Evolutionary conservation across 2,797 vertebrate species (phyloP).

Genomic region (Luscinia luscinia): DNA sequence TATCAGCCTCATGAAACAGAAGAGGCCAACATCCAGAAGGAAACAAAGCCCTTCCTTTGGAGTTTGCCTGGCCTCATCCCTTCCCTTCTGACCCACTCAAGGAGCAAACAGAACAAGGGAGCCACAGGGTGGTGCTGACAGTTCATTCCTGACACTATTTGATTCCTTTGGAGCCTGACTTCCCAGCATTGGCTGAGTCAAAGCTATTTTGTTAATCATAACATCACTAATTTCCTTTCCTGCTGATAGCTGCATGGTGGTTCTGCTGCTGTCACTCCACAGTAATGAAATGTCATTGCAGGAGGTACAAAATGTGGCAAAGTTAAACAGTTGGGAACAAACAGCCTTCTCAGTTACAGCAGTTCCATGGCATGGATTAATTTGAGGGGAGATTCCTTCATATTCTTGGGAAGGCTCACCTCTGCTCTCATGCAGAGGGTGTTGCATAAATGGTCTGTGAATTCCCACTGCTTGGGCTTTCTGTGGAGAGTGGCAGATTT

Average conservation of each 20-base stretch:
- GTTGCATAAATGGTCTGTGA: not conserved
- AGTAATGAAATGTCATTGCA: slow-evolving; percentile 65
- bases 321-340: slow-evolving; percentile 55
- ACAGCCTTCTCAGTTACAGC: not conserved
- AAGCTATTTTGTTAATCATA: slow-evolving; percentile 60
- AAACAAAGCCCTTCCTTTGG: not conserved
- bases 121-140: slow-evolving; percentile 17
- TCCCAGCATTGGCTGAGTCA: slow-evolving; percentile 3
- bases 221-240: slow-evolving; percentile 62
- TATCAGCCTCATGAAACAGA: not conserved
- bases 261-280: slow-evolving; percentile 49
- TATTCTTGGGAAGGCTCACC: not conserved
- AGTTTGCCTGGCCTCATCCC: not conserved
- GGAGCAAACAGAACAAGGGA: not conserved
- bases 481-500: not conserved
- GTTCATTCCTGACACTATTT: not conserved
- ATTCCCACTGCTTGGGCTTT: not conserved
- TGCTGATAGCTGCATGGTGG: slow-evolving; percentile 40
- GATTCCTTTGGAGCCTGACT: not conserved
- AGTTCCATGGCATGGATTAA: not conserved
- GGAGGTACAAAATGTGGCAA: slow-evolving; percentile 53
- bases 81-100: not conserved
- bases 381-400: not conserved
- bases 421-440: not conserved
- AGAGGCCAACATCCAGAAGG: not conserved